These are phyloP conservation scores for Drosophila bocqueti DNA, from an alignment of 1,140 invertebrate species.

Conservation along the genomic window DNA sequence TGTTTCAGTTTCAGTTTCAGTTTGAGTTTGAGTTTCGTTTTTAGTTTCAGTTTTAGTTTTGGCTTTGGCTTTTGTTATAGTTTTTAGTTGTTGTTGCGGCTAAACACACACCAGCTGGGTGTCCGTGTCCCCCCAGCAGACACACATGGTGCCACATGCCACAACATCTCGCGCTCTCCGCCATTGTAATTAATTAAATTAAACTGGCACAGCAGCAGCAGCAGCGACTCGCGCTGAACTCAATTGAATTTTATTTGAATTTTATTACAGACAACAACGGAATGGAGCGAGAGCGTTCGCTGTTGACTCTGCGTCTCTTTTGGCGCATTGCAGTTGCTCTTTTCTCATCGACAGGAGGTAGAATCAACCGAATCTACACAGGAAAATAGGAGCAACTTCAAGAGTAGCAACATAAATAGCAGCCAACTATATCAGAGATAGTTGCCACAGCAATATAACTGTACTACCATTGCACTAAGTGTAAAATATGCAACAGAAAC, in stretches of 20 bases:
- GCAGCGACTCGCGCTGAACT: constrained; percentile 70
- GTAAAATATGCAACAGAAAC: not conserved
- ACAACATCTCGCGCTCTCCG: constrained; percentile 16
- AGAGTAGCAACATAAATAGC: not conserved
- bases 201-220: constrained; percentile 57
- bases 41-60: constrained; percentile 20
- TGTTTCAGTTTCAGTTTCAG: not conserved
- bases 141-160: constrained; percentile 19
- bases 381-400: not conserved
- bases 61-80: constrained; percentile 2
- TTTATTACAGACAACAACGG: constrained; percentile 69
- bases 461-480: too few relatives aligned
- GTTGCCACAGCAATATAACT: not conserved
- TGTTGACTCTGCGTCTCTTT: constrained; percentile 40
- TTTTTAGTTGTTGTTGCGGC: constrained; percentile 5
- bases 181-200: constrained; percentile 80
- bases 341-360: constrained; percentile 8
- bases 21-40: constrained; percentile 20
- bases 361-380: not conserved
- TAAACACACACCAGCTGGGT: constrained; percentile 4
- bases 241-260: constrained; percentile 84
- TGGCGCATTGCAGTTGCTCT: constrained; percentile 50
- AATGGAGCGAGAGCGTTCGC: constrained; percentile 2
- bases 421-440: not conserved
- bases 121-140: not conserved